Evolutionary conservation across 2,113 vertebrate genomes (phyloP).

Genomic region (Synchiropus splendidus): DNA sequence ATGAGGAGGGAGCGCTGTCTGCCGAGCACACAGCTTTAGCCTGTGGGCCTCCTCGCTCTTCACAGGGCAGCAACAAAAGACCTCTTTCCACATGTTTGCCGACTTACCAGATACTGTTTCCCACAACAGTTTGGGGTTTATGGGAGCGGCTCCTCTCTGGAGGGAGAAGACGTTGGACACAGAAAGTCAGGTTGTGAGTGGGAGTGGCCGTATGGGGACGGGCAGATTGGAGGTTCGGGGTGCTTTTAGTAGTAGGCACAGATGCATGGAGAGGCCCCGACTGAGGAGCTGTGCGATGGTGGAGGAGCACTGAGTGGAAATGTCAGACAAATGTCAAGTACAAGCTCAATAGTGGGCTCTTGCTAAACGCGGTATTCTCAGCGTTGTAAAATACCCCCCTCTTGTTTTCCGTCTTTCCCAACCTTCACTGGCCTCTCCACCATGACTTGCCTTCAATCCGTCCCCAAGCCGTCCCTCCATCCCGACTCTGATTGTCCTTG

Average conservation of each 20-base stretch:
- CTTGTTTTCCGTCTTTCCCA: constrained; percentile 6
- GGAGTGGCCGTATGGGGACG: constrained; percentile 28
- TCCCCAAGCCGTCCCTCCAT: constrained; percentile 10
- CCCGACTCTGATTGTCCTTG: constrained; percentile 30
- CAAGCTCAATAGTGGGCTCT: constrained; percentile 37
- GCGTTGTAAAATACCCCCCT: constrained; percentile 2
- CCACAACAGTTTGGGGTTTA: constrained; percentile 8
- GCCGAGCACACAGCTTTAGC: constrained; percentile 32
- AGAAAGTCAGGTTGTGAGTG: constrained; percentile 22
- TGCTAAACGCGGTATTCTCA: constrained; percentile 15
- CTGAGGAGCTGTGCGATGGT: constrained; percentile 21
- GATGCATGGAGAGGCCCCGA: constrained; percentile 31
- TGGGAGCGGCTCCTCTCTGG: background rate
- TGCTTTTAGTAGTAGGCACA: constrained; percentile 35
- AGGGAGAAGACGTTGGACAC: background rate
- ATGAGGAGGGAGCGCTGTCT: constrained; percentile 51
- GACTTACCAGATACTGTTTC: constrained; percentile 19
- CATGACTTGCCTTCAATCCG: constrained; percentile 7
- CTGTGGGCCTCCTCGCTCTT: constrained; percentile 39
- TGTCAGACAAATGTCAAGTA: constrained; percentile 76
- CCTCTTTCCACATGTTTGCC: constrained; percentile 27
- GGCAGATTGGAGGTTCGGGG: constrained; percentile 28
- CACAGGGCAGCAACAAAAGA: constrained; percentile 24
- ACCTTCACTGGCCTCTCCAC: background rate
- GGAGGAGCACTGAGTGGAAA: constrained; percentile 51